Percentiles rank a stretch among this genome's conserved stretches.
Conservation (phyloP, 2,888 invertebrate genomes). For the Limnephilus rhombicus region DNA sequence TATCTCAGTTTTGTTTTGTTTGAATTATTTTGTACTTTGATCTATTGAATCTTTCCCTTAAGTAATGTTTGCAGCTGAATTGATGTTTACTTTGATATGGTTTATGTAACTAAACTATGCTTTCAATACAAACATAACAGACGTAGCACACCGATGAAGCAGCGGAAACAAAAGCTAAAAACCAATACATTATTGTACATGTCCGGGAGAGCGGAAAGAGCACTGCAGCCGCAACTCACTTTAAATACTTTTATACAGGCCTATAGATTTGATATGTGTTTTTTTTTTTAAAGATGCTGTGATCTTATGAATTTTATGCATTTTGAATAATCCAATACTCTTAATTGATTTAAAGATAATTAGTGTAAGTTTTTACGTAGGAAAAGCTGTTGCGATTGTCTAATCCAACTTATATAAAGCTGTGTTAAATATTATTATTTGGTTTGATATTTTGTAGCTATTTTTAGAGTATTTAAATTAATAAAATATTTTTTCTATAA, state of each 20-base stretch:
- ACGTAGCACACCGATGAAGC: not conserved
- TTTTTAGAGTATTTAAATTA: not conserved
- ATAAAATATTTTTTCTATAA: not conserved
- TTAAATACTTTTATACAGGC: constrained; percentile 44
- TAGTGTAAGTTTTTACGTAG: constrained; percentile 35
- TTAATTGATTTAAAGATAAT: constrained; percentile 41
- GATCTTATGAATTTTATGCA: constrained; percentile 57
- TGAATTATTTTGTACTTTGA: not conserved
- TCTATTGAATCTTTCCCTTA: not conserved
- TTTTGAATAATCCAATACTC: constrained; percentile 50
- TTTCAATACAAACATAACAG: not conserved
- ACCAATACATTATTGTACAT: not conserved
- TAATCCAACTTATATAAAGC: constrained; percentile 40
- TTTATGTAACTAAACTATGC: constrained; percentile 40
- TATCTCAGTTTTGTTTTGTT: not conserved
- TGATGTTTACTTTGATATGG: constrained; percentile 59
- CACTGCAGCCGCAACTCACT: not conserved
- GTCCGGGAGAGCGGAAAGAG: not conserved
- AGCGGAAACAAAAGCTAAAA: not conserved
- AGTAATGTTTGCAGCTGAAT: constrained; percentile 51
- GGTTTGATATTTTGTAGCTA: not conserved
- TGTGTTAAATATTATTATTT: constrained; percentile 19
- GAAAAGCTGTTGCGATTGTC: constrained; percentile 16
- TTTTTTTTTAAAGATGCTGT: constrained; percentile 49
- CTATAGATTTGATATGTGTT: constrained; percentile 30